phyloP scores from a whole-genome alignment of 2,113 vertebrate genomes.

The Lepisosteus osseus region DNA sequence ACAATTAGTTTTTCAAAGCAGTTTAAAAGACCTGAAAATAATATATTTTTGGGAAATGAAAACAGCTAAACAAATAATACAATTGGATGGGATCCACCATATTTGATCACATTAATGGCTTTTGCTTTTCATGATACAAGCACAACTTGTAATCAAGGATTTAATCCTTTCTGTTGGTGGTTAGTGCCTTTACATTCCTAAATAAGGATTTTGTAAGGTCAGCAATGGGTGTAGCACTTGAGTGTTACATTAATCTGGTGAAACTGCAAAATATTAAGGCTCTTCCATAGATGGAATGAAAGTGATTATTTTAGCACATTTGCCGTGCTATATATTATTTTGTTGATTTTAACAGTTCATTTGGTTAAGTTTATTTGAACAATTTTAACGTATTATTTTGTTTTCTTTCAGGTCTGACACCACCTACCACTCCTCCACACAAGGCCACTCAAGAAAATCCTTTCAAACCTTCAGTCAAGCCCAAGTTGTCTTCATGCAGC shows the following conservation, averaged over 20 bases:
- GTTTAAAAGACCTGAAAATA: constrained; percentile 26
- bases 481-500: constrained; percentile 92
- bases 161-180: constrained; percentile 21
- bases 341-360: too few relatives aligned
- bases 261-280: constrained; percentile 64
- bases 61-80: constrained; percentile 27
- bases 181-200: constrained; percentile 15
- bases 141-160: constrained; percentile 31
- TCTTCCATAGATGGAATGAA: constrained; percentile 59
- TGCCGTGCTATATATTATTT: too few relatives aligned
- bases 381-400: constrained; percentile 4
- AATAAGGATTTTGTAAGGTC: constrained; percentile 54
- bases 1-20: background rate
- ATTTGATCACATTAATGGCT: constrained; percentile 30
- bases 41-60: background rate
- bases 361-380: too few relatives aligned
- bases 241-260: constrained; percentile 70
- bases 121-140: background rate
- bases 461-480: constrained; percentile 94
- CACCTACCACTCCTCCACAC: constrained; percentile 99
- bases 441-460: constrained; percentile 98
- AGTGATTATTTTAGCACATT: constrained; percentile 62
- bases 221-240: constrained; percentile 44
- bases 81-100: constrained; percentile 31
- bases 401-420: constrained; percentile 86